Percentiles rank a stretch among this genome's conserved stretches.
phyloP scores from a whole-genome alignment of 2,113 vertebrate genomes.

The Amphiprion ocellaris region DNA sequence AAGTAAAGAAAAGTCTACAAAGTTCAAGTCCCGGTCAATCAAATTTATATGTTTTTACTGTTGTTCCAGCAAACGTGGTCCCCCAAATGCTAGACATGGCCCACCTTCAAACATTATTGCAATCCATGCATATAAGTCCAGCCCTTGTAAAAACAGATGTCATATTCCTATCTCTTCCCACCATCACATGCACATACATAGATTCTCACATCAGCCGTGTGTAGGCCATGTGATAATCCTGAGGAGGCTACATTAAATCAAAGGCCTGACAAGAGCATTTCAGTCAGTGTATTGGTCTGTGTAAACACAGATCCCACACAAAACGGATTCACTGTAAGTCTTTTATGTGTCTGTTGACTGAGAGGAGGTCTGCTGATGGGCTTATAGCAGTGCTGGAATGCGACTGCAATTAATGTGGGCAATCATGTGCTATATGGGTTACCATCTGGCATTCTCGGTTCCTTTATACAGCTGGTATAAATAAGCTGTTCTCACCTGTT shows the following conservation, averaged over 20 bases:
- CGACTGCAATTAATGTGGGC: background rate
- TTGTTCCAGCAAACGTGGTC: too few species aligned
- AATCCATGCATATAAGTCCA: too few species aligned
- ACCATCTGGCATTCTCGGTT: background rate
- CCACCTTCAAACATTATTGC: too few species aligned
- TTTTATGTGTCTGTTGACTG: background rate
- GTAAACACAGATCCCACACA: constrained; percentile 7
- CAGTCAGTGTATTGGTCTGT: background rate
- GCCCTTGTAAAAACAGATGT: too few species aligned
- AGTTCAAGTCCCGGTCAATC: too few species aligned
- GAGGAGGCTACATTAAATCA: too few species aligned
- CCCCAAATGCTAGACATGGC: too few species aligned
- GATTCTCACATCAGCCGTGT: background rate
- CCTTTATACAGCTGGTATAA: background rate
- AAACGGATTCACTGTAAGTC: background rate
- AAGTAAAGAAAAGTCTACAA: too few species aligned
- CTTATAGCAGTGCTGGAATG: background rate
- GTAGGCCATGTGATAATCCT: too few species aligned
- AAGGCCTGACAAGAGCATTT: background rate
- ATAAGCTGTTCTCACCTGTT: background rate
- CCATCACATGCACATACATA: too few species aligned
- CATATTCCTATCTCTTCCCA: too few species aligned
- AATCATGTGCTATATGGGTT: background rate
- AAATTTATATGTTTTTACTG: too few species aligned
- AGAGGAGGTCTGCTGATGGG: background rate